These are phyloP conservation scores for Pteromalus puparum DNA, from an alignment of 1,140 invertebrate species.

Conservation along the genomic window DNA sequence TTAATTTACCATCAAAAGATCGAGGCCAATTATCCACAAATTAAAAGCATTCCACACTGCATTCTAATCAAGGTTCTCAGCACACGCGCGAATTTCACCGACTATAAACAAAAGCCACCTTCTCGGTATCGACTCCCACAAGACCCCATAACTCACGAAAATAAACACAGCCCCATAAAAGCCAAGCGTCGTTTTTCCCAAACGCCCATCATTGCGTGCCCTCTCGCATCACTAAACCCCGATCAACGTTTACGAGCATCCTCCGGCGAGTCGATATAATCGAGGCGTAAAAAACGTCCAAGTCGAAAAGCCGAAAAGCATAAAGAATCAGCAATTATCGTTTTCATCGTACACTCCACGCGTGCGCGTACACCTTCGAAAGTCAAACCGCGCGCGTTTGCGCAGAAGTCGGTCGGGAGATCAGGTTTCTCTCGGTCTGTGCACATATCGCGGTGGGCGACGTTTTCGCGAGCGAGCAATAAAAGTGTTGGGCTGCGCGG, in stretches of 20 bases:
- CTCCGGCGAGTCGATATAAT: constrained; percentile 11
- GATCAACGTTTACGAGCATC: constrained; percentile 12
- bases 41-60: neutral
- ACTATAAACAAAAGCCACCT: neutral
- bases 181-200: neutral
- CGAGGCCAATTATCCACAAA: neutral
- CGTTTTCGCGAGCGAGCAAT: neutral
- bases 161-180: neutral
- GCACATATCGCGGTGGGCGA: neutral
- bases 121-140: neutral
- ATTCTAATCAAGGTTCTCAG: neutral
- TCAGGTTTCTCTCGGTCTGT: neutral
- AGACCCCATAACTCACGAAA: neutral
- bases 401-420: neutral
- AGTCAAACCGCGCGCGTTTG: neutral
- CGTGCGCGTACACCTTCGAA: neutral
- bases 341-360: neutral
- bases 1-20: neutral
- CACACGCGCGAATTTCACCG: neutral
- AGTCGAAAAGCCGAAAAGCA: neutral
- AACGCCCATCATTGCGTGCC: neutral
- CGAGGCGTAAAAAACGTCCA: constrained; percentile 19
- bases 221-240: neutral
- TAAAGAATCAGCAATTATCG: neutral
- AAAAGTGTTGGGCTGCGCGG: neutral